These are phyloP conservation scores for Xyliphius kryptos DNA, from an alignment of 2,113 vertebrate genomes.

Conservation along the genomic window DNA sequence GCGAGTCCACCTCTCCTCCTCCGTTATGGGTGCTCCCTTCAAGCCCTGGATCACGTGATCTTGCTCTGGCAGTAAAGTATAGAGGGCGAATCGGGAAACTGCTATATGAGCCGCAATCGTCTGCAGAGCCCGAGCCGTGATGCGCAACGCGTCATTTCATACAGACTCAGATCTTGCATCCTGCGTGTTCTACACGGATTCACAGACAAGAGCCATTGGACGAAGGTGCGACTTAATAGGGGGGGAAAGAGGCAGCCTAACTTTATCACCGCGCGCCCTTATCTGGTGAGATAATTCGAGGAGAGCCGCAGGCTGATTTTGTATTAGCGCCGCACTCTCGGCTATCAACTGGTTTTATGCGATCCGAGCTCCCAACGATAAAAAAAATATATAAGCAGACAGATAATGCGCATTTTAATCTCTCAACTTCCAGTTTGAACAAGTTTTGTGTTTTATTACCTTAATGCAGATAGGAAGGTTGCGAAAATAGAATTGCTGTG, in stretches of 20 bases:
- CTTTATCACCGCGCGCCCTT: conserved; percentile 62
- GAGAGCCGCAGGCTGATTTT: conserved; percentile 51
- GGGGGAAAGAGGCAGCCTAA: conserved; percentile 35
- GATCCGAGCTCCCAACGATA: conserved; percentile 55
- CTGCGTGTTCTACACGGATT: too few species aligned
- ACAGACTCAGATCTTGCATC: too few species aligned
- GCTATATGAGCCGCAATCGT: conserved; percentile 64
- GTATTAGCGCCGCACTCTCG: conserved; percentile 39
- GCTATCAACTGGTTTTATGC: conserved; percentile 53
- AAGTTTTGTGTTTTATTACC: conserved; percentile 37
- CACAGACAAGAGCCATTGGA: too few species aligned
- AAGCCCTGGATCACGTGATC: conserved; percentile 68
- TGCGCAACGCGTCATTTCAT: too few species aligned
- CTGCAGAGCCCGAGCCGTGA: conserved; percentile 33
- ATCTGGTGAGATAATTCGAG: conserved; percentile 71
- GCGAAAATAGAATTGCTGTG: too few species aligned
- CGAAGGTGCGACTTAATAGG: conserved; percentile 22
- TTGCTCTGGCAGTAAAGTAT: conserved; percentile 57
- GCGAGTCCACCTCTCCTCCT: conserved; percentile 37
- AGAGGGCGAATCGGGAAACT: conserved; percentile 51
- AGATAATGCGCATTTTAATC: conserved; percentile 46
- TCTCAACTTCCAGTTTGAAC: conserved; percentile 32
- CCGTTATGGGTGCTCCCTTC: conserved; percentile 54
- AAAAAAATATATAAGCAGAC: conserved; percentile 43
- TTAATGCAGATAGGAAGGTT: too few species aligned